A percentile compares a stretch with the other conserved stretches of the same genome.
These are phyloP conservation scores for Cinara cedri DNA, from an alignment of 2,888 invertebrate species.

Conservation along the genomic window DNA sequence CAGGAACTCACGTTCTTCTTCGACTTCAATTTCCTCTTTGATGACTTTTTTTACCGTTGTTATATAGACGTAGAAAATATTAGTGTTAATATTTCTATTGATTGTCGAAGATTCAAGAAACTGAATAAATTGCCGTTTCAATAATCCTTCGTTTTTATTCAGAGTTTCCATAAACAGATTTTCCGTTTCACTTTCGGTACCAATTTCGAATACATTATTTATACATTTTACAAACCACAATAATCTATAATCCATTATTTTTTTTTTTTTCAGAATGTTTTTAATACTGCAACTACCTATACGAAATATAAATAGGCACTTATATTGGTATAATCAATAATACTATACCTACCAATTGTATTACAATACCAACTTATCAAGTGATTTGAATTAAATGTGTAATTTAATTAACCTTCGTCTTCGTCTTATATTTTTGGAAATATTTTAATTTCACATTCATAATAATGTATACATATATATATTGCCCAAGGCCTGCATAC, in stretches of 20 bases:
- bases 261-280: not conserved
- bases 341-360: too few species aligned
- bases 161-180: constrained; percentile 31
- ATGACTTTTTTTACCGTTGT: constrained; percentile 35
- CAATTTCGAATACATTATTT: constrained; percentile 50
- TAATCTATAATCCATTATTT: constrained; percentile 32
- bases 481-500: too few species aligned
- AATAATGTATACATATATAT: too few species aligned
- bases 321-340: too few species aligned
- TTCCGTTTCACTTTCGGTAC: constrained; percentile 14
- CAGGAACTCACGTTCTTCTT: constrained; percentile 48
- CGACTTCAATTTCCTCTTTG: constrained; percentile 43
- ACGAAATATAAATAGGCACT: too few species aligned
- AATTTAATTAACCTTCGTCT: too few species aligned
- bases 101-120: constrained; percentile 23
- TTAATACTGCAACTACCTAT: too few species aligned
- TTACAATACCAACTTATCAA: too few species aligned
- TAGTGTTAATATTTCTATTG: constrained; percentile 1
- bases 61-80: constrained; percentile 34
- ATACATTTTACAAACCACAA: constrained; percentile 51
- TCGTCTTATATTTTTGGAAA: too few species aligned
- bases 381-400: too few species aligned
- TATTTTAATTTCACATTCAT: too few species aligned
- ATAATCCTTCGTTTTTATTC: constrained; percentile 10
- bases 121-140: constrained; percentile 24